These are phyloP conservation scores for Globodera rostochiensis DNA, from an alignment of 1,140 invertebrate species.

Conservation along the genomic window DNA sequence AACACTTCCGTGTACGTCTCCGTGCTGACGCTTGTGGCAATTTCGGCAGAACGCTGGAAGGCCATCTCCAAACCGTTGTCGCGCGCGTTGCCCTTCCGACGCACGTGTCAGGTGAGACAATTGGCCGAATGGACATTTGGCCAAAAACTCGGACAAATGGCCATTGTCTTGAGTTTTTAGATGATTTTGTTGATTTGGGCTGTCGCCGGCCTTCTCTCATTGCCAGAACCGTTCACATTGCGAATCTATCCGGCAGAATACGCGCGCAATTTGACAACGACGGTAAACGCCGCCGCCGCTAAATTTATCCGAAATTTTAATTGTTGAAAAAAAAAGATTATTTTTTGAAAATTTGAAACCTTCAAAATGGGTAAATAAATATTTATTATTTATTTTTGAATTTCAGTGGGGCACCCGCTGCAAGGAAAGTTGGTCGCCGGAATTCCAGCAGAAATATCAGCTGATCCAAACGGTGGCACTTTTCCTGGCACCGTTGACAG, in stretches of 20 bases:
- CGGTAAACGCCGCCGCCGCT: constrained; percentile 22
- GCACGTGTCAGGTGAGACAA: constrained; percentile 30
- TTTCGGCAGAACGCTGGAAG: constrained; percentile 60
- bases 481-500: constrained; percentile 54
- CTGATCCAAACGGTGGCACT: constrained; percentile 55
- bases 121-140: background rate
- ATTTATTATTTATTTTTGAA: background rate
- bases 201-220: constrained; percentile 49
- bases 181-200: constrained; percentile 58
- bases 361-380: background rate
- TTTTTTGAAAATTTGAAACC: background rate
- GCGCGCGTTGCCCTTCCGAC: constrained; percentile 49
- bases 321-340: constrained; percentile 15
- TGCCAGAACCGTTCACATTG: constrained; percentile 59
- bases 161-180: background rate
- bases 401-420: constrained; percentile 64
- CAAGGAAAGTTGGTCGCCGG: constrained; percentile 53
- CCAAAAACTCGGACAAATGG: background rate
- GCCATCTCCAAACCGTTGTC: constrained; percentile 54
- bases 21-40: constrained; percentile 56
- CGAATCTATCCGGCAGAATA: constrained; percentile 56
- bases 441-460: constrained; percentile 62
- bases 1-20: constrained; percentile 62
- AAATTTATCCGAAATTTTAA: background rate
- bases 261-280: constrained; percentile 48